Percentiles rank a stretch among this genome's conserved stretches.
Conservation (phyloP, 92 coral and sea anemone genomes). For the Porites lobata region DNA sequence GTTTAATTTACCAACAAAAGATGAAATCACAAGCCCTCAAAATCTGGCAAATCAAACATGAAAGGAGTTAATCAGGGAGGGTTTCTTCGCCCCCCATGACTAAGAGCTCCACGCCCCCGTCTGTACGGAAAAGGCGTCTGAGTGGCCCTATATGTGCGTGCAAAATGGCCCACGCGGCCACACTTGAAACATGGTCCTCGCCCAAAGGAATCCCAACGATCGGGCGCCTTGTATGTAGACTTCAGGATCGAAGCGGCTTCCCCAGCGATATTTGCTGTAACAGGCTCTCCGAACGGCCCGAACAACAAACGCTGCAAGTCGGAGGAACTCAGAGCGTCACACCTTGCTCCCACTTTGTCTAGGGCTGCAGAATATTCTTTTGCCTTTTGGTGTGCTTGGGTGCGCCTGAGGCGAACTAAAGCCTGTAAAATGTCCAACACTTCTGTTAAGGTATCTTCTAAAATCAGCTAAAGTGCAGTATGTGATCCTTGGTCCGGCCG, state of each 20-base stretch:
- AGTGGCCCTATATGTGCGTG: not conserved
- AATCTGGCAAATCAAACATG: not conserved
- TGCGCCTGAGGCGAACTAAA: slow-evolving; percentile 34
- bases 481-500: too few species aligned
- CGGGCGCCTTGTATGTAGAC: not conserved
- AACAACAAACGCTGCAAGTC: not conserved
- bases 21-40: too few species aligned
- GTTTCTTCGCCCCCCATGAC: not conserved
- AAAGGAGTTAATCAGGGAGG: not conserved
- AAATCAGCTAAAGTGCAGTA: slow-evolving; percentile 18
- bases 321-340: not conserved
- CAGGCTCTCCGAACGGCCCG: not conserved
- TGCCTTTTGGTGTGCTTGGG: slow-evolving; percentile 31
- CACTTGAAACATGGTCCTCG: not conserved
- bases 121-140: not conserved
- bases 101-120: not conserved
- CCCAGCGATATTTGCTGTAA: not conserved
- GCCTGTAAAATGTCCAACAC: slow-evolving; percentile 36
- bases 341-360: not conserved
- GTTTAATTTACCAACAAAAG: not conserved
- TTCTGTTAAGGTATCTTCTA: slow-evolving; percentile 40
- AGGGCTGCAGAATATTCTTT: slow-evolving; percentile 12
- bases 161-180: not conserved
- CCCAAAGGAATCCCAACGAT: not conserved
- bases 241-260: not conserved